phyloP scores from a whole-genome alignment of 1,140 invertebrate genomes.

The Drosophila asahinai region DNA sequence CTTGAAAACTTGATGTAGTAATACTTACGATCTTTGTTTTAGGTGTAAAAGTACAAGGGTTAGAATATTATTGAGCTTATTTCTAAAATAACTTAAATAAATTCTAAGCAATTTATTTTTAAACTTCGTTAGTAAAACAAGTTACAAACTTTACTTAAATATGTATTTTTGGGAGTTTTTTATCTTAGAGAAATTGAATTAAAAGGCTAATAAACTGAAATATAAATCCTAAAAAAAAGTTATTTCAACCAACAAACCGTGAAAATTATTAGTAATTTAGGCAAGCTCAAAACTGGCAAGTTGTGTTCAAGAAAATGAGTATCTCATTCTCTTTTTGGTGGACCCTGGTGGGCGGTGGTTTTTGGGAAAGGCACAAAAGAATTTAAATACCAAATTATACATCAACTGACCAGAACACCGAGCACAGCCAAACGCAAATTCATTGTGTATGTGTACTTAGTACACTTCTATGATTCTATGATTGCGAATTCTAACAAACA shows the following conservation, averaged over 20 bases:
- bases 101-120: too few relatives aligned
- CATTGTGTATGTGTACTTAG: slow-evolving; percentile 43
- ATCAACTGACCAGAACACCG: slow-evolving; percentile 49
- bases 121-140: too few relatives aligned
- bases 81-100: too few relatives aligned
- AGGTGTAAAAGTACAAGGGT: not conserved
- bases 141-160: too few relatives aligned
- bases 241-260: not conserved
- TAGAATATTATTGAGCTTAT: too few relatives aligned
- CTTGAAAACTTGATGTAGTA: slow-evolving; percentile 35
- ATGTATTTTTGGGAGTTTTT: too few relatives aligned
- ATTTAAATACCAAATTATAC: slow-evolving; percentile 59
- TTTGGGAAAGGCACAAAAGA: slow-evolving; percentile 32
- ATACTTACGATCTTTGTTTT: not conserved
- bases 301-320: not conserved
- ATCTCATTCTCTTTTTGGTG: too few relatives aligned
- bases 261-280: not conserved
- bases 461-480: slow-evolving; percentile 34
- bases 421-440: slow-evolving; percentile 13
- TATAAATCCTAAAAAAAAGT: too few relatives aligned
- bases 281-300: not conserved
- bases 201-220: too few relatives aligned
- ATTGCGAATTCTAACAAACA: slow-evolving; percentile 49
- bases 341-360: not conserved
- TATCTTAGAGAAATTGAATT: too few relatives aligned